Evolutionary conservation across 2,888 invertebrate genomes (phyloP), one percentile per base, ranked within the genome.

Genomic region (Eristalinus aeneus): DNA sequence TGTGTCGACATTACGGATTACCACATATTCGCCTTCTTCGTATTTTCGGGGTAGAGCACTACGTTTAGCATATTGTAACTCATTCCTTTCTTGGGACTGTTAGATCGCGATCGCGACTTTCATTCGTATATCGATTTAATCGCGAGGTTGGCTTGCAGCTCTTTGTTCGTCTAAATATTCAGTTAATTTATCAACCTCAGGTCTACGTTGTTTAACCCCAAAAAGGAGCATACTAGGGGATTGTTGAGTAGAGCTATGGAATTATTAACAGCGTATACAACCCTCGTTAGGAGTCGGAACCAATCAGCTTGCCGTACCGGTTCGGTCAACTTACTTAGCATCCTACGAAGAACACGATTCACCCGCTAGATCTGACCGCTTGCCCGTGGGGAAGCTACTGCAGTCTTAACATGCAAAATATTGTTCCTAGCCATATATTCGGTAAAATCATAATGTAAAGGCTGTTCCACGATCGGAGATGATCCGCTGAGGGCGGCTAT

Each of bases 401-500:
- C n/a, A n/a, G n/a, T 69, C 36, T 58, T 58, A 58, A 69, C 32
- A 36, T 71, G 71, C 31, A n/a, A n/a, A n/a, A n/a, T n/a, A n/a
- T n/a, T n/a, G n/a, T n/a, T n/a, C n/a, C n/a, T n/a, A n/a, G n/a
- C n/a, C n/a, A n/a, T n/a, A n/a, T n/a, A n/a, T n/a, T n/a, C n/a
- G n/a, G n/a, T n/a, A n/a, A n/a, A n/a, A n/a, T n/a, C n/a, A n/a
- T n/a, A n/a, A n/a, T n/a, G n/a, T n/a, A n/a, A n/a, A n/a, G n/a
- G n/a, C n/a, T n/a, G n/a, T n/a, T n/a, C n/a, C n/a, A 46, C 36
- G 61, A 39, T 76, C 76, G 2, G 69, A 64, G 31, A 85, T 68
- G 58, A 81, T 31, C 27, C 76, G 63, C 11, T 23, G 56, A 8
- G 81, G 88, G 20, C 88, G 63, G 54, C 78, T 81, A n/a, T n/a